These are phyloP conservation scores for Hydrochoerus hydrochaeris DNA, from an alignment of 2,113 vertebrate species.

Conservation along the genomic window DNA sequence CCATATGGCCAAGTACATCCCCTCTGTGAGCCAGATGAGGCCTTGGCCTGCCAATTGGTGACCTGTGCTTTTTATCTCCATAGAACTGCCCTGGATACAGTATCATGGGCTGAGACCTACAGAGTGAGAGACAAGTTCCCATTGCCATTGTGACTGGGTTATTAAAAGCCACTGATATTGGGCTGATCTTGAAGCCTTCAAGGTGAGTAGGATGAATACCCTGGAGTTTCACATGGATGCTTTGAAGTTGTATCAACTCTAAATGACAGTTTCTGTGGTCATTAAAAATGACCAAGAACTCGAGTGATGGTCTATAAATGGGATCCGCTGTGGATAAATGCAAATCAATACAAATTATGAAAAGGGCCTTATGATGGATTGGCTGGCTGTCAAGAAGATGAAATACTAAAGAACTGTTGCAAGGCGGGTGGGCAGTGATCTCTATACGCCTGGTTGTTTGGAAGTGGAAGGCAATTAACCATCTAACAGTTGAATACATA, in stretches of 20 bases:
- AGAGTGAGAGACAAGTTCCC: slow-evolving; percentile 24
- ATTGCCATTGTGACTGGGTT: background rate
- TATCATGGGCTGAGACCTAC: background rate
- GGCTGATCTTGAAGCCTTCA: background rate
- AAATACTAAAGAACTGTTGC: slow-evolving; percentile 14
- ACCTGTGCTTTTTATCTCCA: background rate
- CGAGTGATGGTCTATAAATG: slow-evolving; percentile 58
- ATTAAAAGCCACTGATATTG: slow-evolving; percentile 14
- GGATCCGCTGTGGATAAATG: slow-evolving; percentile 53
- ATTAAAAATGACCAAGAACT: slow-evolving; percentile 52
- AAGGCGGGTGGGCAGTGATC: background rate
- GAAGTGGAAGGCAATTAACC: slow-evolving; percentile 62
- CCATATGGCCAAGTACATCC: background rate
- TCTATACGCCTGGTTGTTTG: slow-evolving; percentile 2
- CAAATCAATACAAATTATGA: slow-evolving; percentile 74
- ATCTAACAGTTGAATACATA: background rate
- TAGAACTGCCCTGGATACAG: background rate
- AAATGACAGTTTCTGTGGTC: slow-evolving; percentile 51
- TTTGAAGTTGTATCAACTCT: slow-evolving; percentile 40
- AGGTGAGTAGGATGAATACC: background rate
- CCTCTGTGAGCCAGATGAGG: slow-evolving; percentile 34
- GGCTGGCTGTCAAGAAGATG: slow-evolving; percentile 65
- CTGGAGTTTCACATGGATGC: background rate
- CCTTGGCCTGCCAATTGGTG: background rate
- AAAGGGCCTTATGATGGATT: slow-evolving; percentile 47